Evolutionary conservation across 1,140 invertebrate species (phyloP).

Genomic region (Pinna nobilis): DNA sequence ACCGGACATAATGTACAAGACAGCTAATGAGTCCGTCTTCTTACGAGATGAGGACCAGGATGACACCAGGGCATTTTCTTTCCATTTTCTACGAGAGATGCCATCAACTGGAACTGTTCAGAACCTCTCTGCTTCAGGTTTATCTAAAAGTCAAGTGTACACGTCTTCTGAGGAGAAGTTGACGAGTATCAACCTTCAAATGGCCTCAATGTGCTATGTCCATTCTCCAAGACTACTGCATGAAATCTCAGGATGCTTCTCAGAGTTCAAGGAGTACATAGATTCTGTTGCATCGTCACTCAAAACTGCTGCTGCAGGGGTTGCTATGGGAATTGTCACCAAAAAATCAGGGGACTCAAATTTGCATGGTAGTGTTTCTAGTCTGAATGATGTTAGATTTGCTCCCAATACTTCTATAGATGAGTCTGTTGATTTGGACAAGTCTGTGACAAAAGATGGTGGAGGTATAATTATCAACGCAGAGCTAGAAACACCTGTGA

Average conservation of each 20-base stretch:
- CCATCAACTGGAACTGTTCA: conserved; percentile 21
- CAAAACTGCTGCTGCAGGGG: conserved; percentile 92
- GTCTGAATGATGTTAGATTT: conserved; percentile 15
- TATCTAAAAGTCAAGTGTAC: conserved; percentile 2
- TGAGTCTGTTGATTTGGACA: conserved; percentile 19
- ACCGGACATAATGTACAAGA: conserved; percentile 64
- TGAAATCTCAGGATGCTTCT: conserved; percentile 88
- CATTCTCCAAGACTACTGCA: conserved; percentile 90
- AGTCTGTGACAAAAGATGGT: neutral
- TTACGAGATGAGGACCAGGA: conserved; percentile 23
- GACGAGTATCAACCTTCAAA: conserved; percentile 78
- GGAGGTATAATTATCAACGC: conserved; percentile 77
- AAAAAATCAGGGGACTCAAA: conserved; percentile 28
- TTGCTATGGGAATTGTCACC: conserved; percentile 90
- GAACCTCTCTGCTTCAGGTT: conserved; percentile 64
- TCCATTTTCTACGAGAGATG: conserved; percentile 44
- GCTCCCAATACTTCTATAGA: conserved; percentile 32
- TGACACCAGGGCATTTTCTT: conserved; percentile 61
- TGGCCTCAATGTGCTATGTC: conserved; percentile 95
- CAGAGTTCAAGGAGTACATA: conserved; percentile 83
- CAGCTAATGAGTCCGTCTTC: conserved; percentile 62
- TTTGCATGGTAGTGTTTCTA: conserved; percentile 30
- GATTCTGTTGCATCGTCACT: conserved; percentile 87
- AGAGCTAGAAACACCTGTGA: conserved; percentile 90
- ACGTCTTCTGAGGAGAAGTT: conserved; percentile 21